Base-by-base conservation (phyloP, 2,797 vertebrate species). In the Numenius phaeopus region DNA sequence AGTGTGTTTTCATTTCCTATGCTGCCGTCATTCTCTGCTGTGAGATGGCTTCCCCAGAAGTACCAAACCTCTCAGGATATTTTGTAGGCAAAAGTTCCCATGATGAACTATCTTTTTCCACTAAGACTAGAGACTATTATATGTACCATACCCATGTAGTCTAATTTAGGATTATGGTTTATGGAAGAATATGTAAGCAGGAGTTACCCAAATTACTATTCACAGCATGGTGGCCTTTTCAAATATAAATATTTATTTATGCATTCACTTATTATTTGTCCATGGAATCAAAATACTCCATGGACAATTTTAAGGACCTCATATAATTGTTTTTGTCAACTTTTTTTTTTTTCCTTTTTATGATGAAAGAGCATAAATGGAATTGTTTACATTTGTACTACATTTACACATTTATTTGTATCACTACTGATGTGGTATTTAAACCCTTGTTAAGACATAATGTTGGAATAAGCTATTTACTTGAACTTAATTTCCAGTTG, bases 201-300 rank as follows among this genome's bases (percentile, higher is more conserved):
- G 46, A 87, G 15, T 70, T 86, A 47, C 39, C 12, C 27, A 78
- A 87, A 92, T 73, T 94, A 29, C 21, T 89, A 89, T 93, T 89
- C 84, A 89, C 52, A 83, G 54, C 39, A 78, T 83, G 49, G 29
- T 90, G 47, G 55, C 18, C 18, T 80, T 95, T 95, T 84, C 49
- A 87, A 75, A 57, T 23, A 34, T 49, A 94, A 94, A 80, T 96
- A 85, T 92, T 89, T 93, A 72, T 70, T 94, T 87, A 80, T 73
- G 27, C 44, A 66, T 77, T 95, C 27, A 44, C 17, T 85, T 94
- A 64, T 77, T 94, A 75, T 85, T 91, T 94, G 61, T 88, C 78
- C 52, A 62, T 64, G 34, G 40, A 92, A 90, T 83, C 47, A 87
- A 93, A 94, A 92, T 87, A 94, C 61, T 85, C 44, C 5, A 83